Evolutionary conservation across 2,113 vertebrate species (phyloP).

Genomic region (Sebastes fasciatus): DNA sequence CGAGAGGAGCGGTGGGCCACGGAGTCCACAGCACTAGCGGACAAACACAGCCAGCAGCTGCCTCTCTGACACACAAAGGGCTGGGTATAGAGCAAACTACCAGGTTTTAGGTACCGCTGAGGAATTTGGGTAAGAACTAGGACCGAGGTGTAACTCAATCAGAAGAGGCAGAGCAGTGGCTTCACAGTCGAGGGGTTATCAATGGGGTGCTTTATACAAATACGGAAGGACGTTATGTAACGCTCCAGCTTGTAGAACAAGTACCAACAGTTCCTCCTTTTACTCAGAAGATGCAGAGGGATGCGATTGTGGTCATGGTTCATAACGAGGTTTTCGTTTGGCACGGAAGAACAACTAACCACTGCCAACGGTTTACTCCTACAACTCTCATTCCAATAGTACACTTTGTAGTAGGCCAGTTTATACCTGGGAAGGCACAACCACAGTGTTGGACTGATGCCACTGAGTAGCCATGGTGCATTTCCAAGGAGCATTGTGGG

Average conservation of each 20-base stretch:
- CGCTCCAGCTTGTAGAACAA: conserved; percentile 25
- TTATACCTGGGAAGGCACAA: no score
- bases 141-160: conserved; percentile 64
- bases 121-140: conserved; percentile 67
- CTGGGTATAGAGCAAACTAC: conserved; percentile 36
- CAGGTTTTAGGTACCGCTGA: conserved; percentile 59
- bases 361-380: not conserved
- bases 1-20: conserved; percentile 50
- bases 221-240: conserved; percentile 50
- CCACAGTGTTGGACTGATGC: no score
- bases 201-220: conserved; percentile 60
- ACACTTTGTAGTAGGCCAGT: no score
- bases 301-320: not conserved
- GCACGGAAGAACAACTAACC: not conserved
- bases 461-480: no score
- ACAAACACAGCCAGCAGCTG: conserved; percentile 59
- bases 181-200: conserved; percentile 58
- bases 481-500: no score
- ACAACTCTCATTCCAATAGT: no score
- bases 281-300: conserved; percentile 18
- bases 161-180: conserved; percentile 42
- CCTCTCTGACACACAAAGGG: conserved; percentile 49
- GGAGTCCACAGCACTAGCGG: conserved; percentile 42
- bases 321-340: not conserved
- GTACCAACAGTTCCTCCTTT: conserved; percentile 34